phyloP scores from a whole-genome alignment of 2,113 vertebrate species.

The Cynoglossus semilaevis region DNA sequence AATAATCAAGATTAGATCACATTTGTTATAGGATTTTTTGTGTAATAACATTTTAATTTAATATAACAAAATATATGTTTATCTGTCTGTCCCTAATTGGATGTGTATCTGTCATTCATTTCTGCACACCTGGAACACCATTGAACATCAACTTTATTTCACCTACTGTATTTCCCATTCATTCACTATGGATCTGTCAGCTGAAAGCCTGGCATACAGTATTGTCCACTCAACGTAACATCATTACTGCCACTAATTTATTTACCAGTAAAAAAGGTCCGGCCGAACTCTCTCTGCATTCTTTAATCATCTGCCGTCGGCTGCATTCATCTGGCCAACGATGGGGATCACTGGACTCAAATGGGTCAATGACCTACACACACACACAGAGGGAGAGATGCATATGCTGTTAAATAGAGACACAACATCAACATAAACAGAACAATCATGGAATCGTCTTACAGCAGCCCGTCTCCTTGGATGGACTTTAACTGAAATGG shows the following conservation, averaged over 20 bases:
- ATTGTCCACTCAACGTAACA: not conserved
- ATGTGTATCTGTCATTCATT: too few relatives aligned
- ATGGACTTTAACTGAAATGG: not conserved
- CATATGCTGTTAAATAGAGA: slow-evolving; percentile 21
- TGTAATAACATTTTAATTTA: too few relatives aligned
- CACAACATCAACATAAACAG: not conserved
- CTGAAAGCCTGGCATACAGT: too few relatives aligned
- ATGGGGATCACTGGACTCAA: slow-evolving; percentile 66
- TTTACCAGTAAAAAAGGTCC: slow-evolving; percentile 81
- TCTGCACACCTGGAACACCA: too few relatives aligned
- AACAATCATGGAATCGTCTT: too few relatives aligned
- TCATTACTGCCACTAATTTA: not conserved
- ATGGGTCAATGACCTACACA: slow-evolving; percentile 76
- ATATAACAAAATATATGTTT: too few relatives aligned
- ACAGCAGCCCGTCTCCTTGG: too few relatives aligned
- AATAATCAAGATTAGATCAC: too few relatives aligned
- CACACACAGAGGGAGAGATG: slow-evolving; percentile 15
- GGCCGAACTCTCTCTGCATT: slow-evolving; percentile 69
- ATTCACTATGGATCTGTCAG: not conserved
- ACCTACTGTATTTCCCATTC: too few relatives aligned
- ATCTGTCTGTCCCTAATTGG: too few relatives aligned
- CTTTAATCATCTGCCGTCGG: slow-evolving; percentile 69
- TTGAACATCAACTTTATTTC: too few relatives aligned
- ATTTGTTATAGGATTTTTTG: too few relatives aligned
- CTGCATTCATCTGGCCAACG: slow-evolving; percentile 62